Percentiles rank a stretch among this genome's conserved stretches.
phyloP scores from a whole-genome alignment of 2,113 vertebrate species.

The Lepidothrix coronata region DNA sequence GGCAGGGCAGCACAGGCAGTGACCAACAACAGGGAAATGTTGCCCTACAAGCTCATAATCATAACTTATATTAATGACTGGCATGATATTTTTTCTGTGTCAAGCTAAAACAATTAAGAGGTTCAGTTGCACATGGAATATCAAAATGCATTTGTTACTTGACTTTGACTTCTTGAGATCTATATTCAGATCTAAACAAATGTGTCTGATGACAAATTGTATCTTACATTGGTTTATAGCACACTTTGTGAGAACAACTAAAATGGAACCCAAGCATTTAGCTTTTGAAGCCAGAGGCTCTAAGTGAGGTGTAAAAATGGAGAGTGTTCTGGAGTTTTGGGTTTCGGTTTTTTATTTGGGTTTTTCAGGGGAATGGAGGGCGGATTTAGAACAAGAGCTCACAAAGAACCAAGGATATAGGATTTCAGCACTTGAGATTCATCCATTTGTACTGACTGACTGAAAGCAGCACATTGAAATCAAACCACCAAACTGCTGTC shows the following conservation, averaged over 20 bases:
- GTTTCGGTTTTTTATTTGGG: not conserved
- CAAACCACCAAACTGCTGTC: slow-evolving; percentile 16
- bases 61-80: not conserved
- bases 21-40: not conserved
- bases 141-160: not conserved
- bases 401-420: slow-evolving; percentile 5
- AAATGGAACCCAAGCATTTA: not conserved
- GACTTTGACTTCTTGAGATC: not conserved
- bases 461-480: slow-evolving; percentile 17
- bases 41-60: not conserved
- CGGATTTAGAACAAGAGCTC: not conserved
- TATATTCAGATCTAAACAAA: not conserved
- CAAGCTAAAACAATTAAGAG: not conserved
- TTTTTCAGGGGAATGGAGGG: not conserved
- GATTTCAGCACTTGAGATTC: slow-evolving; percentile 19
- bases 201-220: not conserved
- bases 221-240: not conserved
- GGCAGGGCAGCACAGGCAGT: not conserved
- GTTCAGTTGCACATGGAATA: not conserved
- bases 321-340: not conserved
- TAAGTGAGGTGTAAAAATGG: not conserved
- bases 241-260: not conserved
- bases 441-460: slow-evolving; percentile 17
- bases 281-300: not conserved
- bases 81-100: not conserved